These are phyloP conservation scores for Rhyacophila evoluta DNA, from an alignment of 2,888 invertebrate genomes.

Conservation along the genomic window DNA sequence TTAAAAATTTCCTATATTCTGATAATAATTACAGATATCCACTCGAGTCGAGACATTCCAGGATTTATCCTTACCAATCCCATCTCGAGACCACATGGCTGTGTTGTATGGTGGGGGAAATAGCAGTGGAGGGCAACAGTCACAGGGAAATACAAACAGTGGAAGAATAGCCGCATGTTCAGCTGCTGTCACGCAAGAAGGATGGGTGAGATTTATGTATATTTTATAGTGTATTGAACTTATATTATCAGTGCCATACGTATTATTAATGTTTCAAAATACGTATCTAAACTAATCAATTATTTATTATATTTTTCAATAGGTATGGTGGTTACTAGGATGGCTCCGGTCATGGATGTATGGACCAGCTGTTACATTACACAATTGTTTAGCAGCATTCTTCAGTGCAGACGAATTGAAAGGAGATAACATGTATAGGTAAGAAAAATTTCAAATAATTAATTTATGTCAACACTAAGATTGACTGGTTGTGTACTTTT, in stretches of 20 bases:
- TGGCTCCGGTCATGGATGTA: slow-evolving; percentile 94
- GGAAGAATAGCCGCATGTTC: slow-evolving; percentile 8
- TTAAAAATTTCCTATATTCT: not conserved
- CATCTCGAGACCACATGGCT: slow-evolving; percentile 88
- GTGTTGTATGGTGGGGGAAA: slow-evolving; percentile 71
- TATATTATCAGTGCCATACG: no score
- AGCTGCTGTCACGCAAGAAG: slow-evolving; percentile 58
- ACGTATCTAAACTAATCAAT: no score
- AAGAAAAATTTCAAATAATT: no score
- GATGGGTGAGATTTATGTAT: slow-evolving; percentile 51
- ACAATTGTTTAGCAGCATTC: slow-evolving; percentile 96
- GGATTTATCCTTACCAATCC: slow-evolving; percentile 97
- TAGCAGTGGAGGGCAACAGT: slow-evolving; percentile 62
- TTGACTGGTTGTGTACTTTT: no score
- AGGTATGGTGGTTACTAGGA: slow-evolving; percentile 88
- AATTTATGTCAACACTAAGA: no score
- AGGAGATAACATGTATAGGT: slow-evolving; percentile 99
- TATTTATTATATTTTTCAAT: slow-evolving; percentile 11
- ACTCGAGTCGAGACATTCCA: slow-evolving; percentile 93
- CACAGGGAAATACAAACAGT: slow-evolving; percentile 59
- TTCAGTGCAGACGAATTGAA: slow-evolving; percentile 98
- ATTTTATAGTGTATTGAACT: no score
- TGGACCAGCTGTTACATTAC: slow-evolving; percentile 91
- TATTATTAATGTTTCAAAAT: no score
- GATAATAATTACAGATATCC: slow-evolving; percentile 72